Conservation (phyloP, 1,140 invertebrate species). For the Drosophila arizonae region DNA sequence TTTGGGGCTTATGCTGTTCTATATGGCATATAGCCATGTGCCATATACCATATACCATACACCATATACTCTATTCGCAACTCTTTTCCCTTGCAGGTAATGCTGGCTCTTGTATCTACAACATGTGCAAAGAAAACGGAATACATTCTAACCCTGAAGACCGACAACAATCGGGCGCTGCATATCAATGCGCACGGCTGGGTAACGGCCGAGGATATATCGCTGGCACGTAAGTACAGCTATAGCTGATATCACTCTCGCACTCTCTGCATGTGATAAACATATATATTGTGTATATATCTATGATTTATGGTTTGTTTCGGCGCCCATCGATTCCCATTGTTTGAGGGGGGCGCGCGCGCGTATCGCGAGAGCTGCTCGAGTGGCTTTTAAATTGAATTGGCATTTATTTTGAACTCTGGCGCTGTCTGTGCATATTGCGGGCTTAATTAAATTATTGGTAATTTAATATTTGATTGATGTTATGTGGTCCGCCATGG, state of each 20-base stretch:
- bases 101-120: slow-evolving; percentile 74
- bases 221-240: slow-evolving; percentile 77
- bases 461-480: slow-evolving; percentile 83
- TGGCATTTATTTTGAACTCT: slow-evolving; percentile 78
- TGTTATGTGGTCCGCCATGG: slow-evolving; percentile 59
- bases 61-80: background rate
- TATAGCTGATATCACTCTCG: background rate
- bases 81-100: slow-evolving; percentile 49
- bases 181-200: slow-evolving; percentile 76
- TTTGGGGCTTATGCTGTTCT: background rate
- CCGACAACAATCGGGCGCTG: slow-evolving; percentile 64
- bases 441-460: slow-evolving; percentile 82
- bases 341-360: slow-evolving; percentile 1
- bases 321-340: slow-evolving; percentile 55
- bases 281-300: slow-evolving; percentile 10
- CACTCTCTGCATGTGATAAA: background rate
- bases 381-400: slow-evolving; percentile 76
- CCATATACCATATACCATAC: background rate
- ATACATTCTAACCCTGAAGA: slow-evolving; percentile 70
- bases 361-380: slow-evolving; percentile 8
- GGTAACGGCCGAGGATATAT: slow-evolving; percentile 72
- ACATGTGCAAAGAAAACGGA: slow-evolving; percentile 75
- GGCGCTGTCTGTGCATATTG: slow-evolving; percentile 66
- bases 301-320: slow-evolving; percentile 35
- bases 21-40: background rate